Evolutionary conservation across 2,888 invertebrate species (phyloP).

Genomic region (Perizoma flavofasciatum): DNA sequence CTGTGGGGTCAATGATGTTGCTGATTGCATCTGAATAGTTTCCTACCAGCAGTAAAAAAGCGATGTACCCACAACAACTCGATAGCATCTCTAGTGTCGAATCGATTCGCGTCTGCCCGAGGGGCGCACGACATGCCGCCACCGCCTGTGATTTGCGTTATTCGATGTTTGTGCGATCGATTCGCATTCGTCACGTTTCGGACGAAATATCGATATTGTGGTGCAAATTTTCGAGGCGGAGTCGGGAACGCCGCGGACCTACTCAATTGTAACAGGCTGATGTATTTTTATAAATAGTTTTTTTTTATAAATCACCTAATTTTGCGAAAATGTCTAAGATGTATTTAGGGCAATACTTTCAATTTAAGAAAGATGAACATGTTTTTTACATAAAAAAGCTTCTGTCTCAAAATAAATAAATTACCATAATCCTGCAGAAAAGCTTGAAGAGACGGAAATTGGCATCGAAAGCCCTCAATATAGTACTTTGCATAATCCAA

Average conservation of each 20-base stretch:
- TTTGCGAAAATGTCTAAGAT: too few relatives aligned
- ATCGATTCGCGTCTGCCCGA: slow-evolving; percentile 43
- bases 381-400: slow-evolving; percentile 1
- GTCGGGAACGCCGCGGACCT: slow-evolving; percentile 52
- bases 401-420: slow-evolving; percentile 11
- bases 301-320: too few relatives aligned
- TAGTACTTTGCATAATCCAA: slow-evolving; percentile 36
- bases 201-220: slow-evolving; percentile 53
- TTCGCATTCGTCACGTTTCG: slow-evolving; percentile 70
- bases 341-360: too few relatives aligned
- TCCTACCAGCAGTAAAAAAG: slow-evolving; percentile 11
- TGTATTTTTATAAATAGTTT: neutral
- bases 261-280: slow-evolving; percentile 47
- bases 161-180: slow-evolving; percentile 64
- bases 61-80: slow-evolving; percentile 41
- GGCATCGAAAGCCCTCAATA: slow-evolving; percentile 29
- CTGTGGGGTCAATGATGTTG: too few relatives aligned
- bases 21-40: too few relatives aligned
- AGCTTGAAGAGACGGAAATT: slow-evolving; percentile 20
- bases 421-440: slow-evolving; percentile 16
- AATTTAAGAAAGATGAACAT: neutral
- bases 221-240: slow-evolving; percentile 67
- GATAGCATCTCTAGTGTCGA: slow-evolving; percentile 28
- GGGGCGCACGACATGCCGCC: slow-evolving; percentile 60
- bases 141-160: slow-evolving; percentile 65